A percentile compares a stretch with the other conserved stretches of the same genome.
Conservation (phyloP, 2,797 vertebrate species). For the Thamnophis elegans region DNA sequence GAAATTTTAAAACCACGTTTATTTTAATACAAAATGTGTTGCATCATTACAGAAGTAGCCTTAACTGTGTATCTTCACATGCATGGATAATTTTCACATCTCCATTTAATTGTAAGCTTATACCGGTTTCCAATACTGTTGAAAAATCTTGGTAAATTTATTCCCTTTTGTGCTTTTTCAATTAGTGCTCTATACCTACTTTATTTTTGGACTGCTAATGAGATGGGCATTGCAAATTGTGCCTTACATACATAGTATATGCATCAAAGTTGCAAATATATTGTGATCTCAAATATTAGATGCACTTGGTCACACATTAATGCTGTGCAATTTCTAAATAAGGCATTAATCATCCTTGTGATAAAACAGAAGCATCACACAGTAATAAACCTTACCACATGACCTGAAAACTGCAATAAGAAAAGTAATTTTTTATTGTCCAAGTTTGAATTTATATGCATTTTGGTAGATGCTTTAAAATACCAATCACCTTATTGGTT, state of each 20-base stretch:
- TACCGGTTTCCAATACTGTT: conserved; percentile 52
- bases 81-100: conserved; percentile 80
- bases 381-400: background rate
- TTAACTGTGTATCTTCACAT: conserved; percentile 76
- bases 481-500: conserved; percentile 77
- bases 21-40: conserved; percentile 89
- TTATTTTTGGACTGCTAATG: conserved; percentile 35
- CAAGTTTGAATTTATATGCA: conserved; percentile 71
- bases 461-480: conserved; percentile 77
- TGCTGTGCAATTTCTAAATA: background rate
- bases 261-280: conserved; percentile 43
- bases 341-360: background rate
- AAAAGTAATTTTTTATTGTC: conserved; percentile 65
- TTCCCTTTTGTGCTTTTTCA: conserved; percentile 69
- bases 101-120: conserved; percentile 63
- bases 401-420: conserved; percentile 47
- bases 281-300: conserved; percentile 34
- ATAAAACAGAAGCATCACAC: background rate
- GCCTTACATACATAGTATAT: conserved; percentile 60
- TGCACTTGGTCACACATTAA: background rate
- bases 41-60: conserved; percentile 79
- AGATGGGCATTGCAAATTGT: conserved; percentile 56
- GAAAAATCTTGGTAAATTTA: conserved; percentile 53
- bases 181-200: conserved; percentile 34
- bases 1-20: conserved; percentile 91